phyloP scores from a whole-genome alignment of 2,113 vertebrate species.

The Pseudonaja textilis region DNA sequence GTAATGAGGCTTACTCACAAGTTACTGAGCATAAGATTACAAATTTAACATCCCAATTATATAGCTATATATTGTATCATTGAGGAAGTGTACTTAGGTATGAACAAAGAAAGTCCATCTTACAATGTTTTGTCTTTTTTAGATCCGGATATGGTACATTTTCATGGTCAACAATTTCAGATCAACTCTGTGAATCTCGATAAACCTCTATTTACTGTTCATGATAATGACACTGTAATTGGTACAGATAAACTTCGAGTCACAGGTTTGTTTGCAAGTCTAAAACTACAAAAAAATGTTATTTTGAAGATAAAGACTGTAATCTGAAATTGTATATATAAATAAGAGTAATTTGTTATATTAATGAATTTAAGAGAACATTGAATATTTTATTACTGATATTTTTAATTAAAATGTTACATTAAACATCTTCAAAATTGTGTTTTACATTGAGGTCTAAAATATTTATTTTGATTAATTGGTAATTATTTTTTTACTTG shows the following conservation, averaged over 20 bases:
- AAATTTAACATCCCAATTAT: not conserved
- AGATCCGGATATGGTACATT: constrained; percentile 85
- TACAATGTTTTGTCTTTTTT: constrained; percentile 50
- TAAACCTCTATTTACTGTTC: constrained; percentile 83
- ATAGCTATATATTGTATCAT: not conserved
- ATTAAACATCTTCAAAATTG: not conserved
- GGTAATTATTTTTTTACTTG: not conserved
- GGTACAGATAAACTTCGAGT: constrained; percentile 90
- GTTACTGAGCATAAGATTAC: not conserved
- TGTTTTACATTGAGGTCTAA: not conserved
- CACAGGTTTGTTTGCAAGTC: constrained; percentile 77
- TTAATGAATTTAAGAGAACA: not conserved
- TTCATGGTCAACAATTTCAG: constrained; percentile 79
- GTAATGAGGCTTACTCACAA: not conserved
- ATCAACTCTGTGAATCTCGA: constrained; percentile 74
- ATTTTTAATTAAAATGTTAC: not conserved
- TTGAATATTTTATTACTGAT: not conserved
- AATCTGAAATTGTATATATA: not conserved
- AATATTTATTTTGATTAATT: not conserved
- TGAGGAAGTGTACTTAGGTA: not conserved
- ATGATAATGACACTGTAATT: constrained; percentile 79
- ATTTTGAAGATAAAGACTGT: not conserved
- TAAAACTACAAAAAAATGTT: constrained; percentile 8
- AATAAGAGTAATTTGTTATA: not conserved
- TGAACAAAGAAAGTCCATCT: not conserved